phyloP scores from a whole-genome alignment of 2,888 invertebrate species.

The Barypeithes pellucidus region DNA sequence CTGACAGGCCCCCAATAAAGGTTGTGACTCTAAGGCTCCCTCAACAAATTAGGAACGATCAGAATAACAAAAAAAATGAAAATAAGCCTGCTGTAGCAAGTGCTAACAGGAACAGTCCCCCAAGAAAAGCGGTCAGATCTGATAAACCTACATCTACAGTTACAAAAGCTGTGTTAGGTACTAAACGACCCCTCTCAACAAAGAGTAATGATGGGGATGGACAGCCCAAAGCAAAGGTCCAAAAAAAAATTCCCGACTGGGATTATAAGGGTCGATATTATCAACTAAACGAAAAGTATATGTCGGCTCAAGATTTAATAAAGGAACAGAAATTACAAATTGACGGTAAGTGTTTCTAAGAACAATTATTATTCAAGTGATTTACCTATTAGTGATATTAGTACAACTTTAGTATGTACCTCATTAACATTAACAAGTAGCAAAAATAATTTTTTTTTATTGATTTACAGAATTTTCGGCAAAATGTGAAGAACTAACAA shows the following conservation, averaged over 20 bases:
- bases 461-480: no score
- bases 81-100: background rate
- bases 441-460: no score
- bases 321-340: no score
- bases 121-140: conserved; percentile 27
- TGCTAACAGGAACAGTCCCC: conserved; percentile 12
- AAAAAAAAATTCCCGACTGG: conserved; percentile 60
- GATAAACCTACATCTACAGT: background rate
- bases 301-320: no score
- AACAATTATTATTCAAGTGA: no score
- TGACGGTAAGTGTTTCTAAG: no score
- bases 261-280: conserved; percentile 75
- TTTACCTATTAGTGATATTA: no score
- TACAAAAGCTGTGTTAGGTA: background rate
- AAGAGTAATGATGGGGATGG: conserved; percentile 45
- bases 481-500: no score
- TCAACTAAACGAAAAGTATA: no score
- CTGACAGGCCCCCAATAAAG: conserved; percentile 8
- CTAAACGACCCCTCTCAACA: conserved; percentile 26
- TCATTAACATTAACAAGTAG: no score
- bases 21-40: background rate
- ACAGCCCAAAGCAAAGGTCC: conserved; percentile 55
- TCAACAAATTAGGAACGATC: background rate
- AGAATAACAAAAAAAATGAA: background rate
- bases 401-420: no score